Conservation (phyloP, 2,113 vertebrate species). For the Limnothrissa miodon region DNA sequence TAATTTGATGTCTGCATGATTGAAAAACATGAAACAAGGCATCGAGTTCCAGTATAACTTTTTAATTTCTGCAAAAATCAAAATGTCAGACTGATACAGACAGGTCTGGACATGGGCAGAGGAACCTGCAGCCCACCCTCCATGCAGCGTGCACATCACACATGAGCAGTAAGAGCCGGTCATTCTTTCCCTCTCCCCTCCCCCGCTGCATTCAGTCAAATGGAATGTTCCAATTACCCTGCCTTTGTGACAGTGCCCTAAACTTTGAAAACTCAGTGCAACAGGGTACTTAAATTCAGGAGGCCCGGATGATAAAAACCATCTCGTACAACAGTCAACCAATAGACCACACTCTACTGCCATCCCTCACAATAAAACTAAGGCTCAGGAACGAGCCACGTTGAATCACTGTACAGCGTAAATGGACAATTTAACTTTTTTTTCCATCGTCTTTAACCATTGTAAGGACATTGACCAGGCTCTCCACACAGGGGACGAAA, state of each 20-base stretch:
- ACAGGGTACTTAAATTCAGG: slow-evolving; percentile 63
- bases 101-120: slow-evolving; percentile 70
- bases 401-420: slow-evolving; percentile 61
- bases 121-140: slow-evolving; percentile 62
- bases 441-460: slow-evolving; percentile 32
- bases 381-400: slow-evolving; percentile 59
- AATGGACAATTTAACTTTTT: slow-evolving; percentile 39
- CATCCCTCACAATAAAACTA: slow-evolving; percentile 48
- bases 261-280: slow-evolving; percentile 67
- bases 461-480: slow-evolving; percentile 17
- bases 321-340: slow-evolving; percentile 56
- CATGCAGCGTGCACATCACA: slow-evolving; percentile 65
- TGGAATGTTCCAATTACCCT: slow-evolving; percentile 65
- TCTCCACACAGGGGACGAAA: slow-evolving; percentile 21
- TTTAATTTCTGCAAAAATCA: slow-evolving; percentile 74
- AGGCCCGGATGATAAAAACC: slow-evolving; percentile 43
- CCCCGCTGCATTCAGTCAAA: slow-evolving; percentile 43
- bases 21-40: background rate
- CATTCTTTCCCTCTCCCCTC: background rate
- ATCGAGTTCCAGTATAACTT: slow-evolving; percentile 54
- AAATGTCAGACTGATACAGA: slow-evolving; percentile 69
- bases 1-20: too few relatives aligned
- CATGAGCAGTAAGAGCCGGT: slow-evolving; percentile 54
- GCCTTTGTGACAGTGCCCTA: slow-evolving; percentile 49
- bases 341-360: slow-evolving; percentile 55